Evolutionary conservation across 2,888 invertebrate species (phyloP), one percentile per base, ranked within the genome.

Genomic region (Phania funesta): DNA sequence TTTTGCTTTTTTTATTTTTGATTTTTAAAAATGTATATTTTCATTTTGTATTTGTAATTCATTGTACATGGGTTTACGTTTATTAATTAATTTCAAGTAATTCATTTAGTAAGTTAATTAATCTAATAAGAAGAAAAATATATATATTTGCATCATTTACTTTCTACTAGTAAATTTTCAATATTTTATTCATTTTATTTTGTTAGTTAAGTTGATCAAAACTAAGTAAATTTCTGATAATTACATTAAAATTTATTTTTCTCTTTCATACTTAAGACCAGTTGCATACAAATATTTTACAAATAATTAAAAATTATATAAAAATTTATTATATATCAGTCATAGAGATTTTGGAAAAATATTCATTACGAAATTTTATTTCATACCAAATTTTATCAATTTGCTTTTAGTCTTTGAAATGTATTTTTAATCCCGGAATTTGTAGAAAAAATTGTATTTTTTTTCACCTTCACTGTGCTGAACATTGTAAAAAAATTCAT

Each of bases 51-150:
- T 54, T 71, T 71, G 22, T 32, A 80, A 46, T 80, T 75, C 68
- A 68, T 75, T 75, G 80, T 75, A 80, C 74, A 80, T 75, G 54
- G 35, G 52, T 75, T 74, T 68, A 64, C 75, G 29, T 54, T 54
- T 74, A 76, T 50, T 62, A 41, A 24, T 18, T 38, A 22, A 24
- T 48, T 48, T 22, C 2, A 65, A 44, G 3, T 35, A 24, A 9
- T 50, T 60, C 13, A 20, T 26, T 50, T 16, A 44, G 1, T 16
- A 18, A 32, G 35, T 62, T 41, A 38, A 64, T 35, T 52, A 71
- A n/a, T 58, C 58, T 48, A 73, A n/a, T 32, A 13, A 64, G 52
- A 74, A 71, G 26, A 65, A 65, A 74, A 54, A 73, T 50, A 50
- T 50, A 64, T 62, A 32, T 60, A 35, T 38, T 70, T 18, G 13